phyloP scores from a whole-genome alignment of 2,888 invertebrate genomes.

The Papilio protenor region DNA sequence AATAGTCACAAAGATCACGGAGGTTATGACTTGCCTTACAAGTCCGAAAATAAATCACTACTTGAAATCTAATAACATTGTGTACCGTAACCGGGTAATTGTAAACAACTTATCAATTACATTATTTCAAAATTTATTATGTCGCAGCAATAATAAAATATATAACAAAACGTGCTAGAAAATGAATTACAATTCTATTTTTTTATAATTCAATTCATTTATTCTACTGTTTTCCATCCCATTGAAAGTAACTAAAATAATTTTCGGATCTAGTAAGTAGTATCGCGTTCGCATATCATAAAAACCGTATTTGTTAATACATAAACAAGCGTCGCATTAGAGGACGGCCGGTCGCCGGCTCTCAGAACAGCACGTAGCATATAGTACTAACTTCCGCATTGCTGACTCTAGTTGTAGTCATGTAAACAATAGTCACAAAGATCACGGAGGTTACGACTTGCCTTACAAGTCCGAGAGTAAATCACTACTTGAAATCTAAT shows the following conservation, averaged over 20 bases:
- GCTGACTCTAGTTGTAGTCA: background rate
- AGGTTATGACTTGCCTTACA: background rate
- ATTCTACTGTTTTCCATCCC: no score
- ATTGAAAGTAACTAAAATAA: no score
- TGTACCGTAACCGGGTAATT: background rate
- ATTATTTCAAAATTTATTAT: background rate
- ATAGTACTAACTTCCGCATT: background rate
- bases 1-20: background rate
- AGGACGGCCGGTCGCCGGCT: background rate
- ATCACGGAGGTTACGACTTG: background rate
- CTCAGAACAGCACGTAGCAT: background rate
- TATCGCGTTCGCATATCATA: no score
- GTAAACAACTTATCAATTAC: background rate
- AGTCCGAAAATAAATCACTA: background rate
- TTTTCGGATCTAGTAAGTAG: no score
- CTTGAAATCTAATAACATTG: background rate
- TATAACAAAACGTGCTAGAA: background rate
- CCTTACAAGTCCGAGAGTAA: background rate
- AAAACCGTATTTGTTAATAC: background rate
- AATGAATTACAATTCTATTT: no score
- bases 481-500: background rate
- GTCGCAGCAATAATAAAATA: background rate
- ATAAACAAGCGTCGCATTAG: background rate
- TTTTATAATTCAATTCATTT: no score
- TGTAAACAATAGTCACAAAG: constrained; percentile 1